These are phyloP conservation scores for Aquatica leii DNA, from an alignment of 2,888 invertebrate species.

Conservation along the genomic window DNA sequence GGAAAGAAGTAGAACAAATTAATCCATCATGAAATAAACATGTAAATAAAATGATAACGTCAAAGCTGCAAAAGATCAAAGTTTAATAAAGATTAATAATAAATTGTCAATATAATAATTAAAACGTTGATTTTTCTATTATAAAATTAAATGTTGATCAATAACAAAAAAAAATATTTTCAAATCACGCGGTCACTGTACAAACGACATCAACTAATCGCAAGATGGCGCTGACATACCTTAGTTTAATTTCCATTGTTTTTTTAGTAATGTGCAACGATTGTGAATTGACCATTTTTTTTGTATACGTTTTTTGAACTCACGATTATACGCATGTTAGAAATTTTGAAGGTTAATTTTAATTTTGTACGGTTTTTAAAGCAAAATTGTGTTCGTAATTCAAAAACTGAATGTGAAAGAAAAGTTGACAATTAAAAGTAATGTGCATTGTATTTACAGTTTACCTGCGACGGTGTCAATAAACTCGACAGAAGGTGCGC, in stretches of 20 bases:
- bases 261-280: slow-evolving; percentile 33
- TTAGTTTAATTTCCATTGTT: slow-evolving; percentile 43
- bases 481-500: slow-evolving; percentile 60
- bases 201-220: no score
- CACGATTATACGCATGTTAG: slow-evolving; percentile 35
- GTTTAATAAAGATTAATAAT: no score
- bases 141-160: no score
- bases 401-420: background rate
- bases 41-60: no score
- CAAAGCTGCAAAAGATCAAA: no score
- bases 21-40: no score
- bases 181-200: no score
- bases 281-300: slow-evolving; percentile 42
- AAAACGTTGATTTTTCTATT: no score
- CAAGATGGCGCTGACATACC: slow-evolving; percentile 32
- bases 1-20: no score
- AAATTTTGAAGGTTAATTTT: slow-evolving; percentile 39
- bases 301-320: slow-evolving; percentile 44
- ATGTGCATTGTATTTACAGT: slow-evolving; percentile 40
- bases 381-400: background rate
- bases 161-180: no score
- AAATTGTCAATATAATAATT: no score
- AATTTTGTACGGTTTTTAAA: slow-evolving; percentile 8
- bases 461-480: slow-evolving; percentile 60
- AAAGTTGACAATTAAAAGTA: slow-evolving; percentile 13